Conservation (phyloP, 2,113 vertebrate species). For the Chloropsis cyanopogon region DNA sequence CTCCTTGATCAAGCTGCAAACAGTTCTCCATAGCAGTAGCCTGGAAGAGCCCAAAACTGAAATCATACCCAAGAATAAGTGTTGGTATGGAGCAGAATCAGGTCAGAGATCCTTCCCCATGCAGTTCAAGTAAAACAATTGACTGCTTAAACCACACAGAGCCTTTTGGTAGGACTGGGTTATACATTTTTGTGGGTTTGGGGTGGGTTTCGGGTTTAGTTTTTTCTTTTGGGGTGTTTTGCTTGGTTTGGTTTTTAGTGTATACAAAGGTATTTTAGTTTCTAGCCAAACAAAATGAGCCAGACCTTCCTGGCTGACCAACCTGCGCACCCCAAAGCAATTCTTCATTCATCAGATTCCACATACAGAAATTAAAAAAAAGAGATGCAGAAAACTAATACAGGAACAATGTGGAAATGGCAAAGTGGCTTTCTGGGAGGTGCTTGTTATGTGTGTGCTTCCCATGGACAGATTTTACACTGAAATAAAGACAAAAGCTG, state of each 20-base stretch:
- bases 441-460: neutral
- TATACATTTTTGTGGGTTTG: neutral
- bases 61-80: neutral
- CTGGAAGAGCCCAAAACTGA: neutral
- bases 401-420: slow-evolving; percentile 23
- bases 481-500: slow-evolving; percentile 21
- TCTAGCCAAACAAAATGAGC: neutral
- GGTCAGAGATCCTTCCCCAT: neutral
- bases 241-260: neutral
- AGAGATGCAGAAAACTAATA: neutral
- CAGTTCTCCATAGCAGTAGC: neutral
- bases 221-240: too few relatives aligned
- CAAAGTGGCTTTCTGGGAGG: slow-evolving; percentile 15
- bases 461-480: neutral
- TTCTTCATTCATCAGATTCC: neutral
- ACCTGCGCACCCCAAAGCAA: neutral
- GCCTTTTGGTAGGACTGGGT: neutral
- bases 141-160: neutral
- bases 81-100: neutral
- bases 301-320: neutral
- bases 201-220: neutral
- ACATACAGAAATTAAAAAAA: neutral
- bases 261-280: neutral
- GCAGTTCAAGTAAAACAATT: neutral
- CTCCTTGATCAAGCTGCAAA: neutral